phyloP scores from a whole-genome alignment of 2,888 invertebrate genomes.

The Drosophila flavopinicola region DNA sequence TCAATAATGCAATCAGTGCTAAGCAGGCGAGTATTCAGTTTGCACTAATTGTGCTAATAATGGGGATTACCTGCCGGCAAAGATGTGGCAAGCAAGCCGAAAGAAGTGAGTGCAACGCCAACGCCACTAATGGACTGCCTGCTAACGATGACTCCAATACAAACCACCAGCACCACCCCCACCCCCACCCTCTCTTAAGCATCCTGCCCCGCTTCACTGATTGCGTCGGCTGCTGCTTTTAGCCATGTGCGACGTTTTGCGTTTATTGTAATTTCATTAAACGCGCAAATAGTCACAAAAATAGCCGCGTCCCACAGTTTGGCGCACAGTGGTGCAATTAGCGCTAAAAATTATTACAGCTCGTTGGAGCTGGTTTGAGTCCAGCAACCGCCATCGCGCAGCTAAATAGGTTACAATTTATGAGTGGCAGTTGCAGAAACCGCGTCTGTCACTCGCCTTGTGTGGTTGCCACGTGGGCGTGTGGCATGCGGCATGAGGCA shows the following conservation, averaged over 20 bases:
- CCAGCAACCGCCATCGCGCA: constrained; percentile 10
- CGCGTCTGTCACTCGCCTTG: constrained; percentile 39
- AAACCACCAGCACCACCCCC: constrained; percentile 7
- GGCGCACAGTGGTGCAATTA: constrained; percentile 70
- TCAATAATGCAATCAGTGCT: constrained; percentile 73
- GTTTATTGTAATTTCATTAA: constrained; percentile 80
- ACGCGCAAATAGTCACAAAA: constrained; percentile 72
- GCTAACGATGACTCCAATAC: constrained; percentile 58
- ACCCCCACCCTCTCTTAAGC: too few relatives aligned
- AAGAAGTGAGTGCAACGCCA: constrained; percentile 54
- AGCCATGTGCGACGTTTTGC: constrained; percentile 57
- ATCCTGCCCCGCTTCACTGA: constrained; percentile 23
- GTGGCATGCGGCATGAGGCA: too few relatives aligned
- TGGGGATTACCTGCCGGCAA: constrained; percentile 65
- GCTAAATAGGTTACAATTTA: constrained; percentile 77
- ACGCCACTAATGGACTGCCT: constrained; percentile 70
- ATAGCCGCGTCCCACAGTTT: constrained; percentile 36
- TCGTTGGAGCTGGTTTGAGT: neutral
- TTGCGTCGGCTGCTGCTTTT: constrained; percentile 50
- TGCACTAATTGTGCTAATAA: constrained; percentile 78
- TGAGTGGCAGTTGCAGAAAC: constrained; percentile 59
- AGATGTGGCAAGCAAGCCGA: constrained; percentile 18
- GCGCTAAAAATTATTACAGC: constrained; percentile 59
- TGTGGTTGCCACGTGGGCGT: constrained; percentile 24
- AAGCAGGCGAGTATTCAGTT: constrained; percentile 56